These are phyloP conservation scores for Slavum lentiscoides DNA, from an alignment of 2,888 invertebrate species.

Conservation along the genomic window DNA sequence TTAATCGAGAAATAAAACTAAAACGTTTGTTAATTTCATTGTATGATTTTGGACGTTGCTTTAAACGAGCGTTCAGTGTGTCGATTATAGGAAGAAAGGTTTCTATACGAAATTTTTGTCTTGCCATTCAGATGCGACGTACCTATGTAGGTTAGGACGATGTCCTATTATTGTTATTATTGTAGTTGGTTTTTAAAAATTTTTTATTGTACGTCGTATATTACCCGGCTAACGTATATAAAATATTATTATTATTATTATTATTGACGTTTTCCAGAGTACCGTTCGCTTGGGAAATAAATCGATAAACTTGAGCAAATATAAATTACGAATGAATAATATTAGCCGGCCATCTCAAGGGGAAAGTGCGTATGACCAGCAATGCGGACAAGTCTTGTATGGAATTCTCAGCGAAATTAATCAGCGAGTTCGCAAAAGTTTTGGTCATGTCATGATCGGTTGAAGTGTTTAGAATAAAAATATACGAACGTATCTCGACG, in stretches of 20 bases:
- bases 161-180: too few relatives aligned
- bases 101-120: too few relatives aligned
- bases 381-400: conserved; percentile 24
- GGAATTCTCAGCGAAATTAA: conserved; percentile 11
- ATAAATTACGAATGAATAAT: conserved; percentile 17
- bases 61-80: too few relatives aligned
- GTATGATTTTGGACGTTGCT: too few relatives aligned
- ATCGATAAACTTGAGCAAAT: conserved; percentile 40
- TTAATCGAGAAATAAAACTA: too few relatives aligned
- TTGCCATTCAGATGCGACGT: too few relatives aligned
- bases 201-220: not conserved
- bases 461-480: not conserved
- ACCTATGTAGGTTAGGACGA: too few relatives aligned
- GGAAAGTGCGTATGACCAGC: not conserved
- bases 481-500: too few relatives aligned
- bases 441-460: not conserved
- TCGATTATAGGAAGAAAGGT: too few relatives aligned
- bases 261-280: conserved; percentile 14
- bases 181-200: not conserved
- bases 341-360: conserved; percentile 6
- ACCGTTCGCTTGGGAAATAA: conserved; percentile 2
- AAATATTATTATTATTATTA: too few relatives aligned
- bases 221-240: too few relatives aligned
- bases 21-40: too few relatives aligned
- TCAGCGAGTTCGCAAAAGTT: not conserved